These are phyloP conservation scores for Acanthurus lineatus DNA, from an alignment of 2,797 vertebrate genomes.

Conservation along the genomic window DNA sequence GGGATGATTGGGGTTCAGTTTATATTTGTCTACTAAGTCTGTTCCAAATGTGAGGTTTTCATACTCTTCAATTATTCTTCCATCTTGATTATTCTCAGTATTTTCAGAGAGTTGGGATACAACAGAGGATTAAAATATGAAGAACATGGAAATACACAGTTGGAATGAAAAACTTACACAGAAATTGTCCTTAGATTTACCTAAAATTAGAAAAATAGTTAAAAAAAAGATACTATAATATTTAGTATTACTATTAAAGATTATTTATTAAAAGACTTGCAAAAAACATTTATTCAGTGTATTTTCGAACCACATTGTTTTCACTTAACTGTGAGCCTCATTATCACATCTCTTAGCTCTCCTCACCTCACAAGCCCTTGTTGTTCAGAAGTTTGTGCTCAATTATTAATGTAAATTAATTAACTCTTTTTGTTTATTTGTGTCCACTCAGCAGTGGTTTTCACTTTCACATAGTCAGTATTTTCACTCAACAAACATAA, in stretches of 20 bases:
- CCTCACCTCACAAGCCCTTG: constrained; percentile 33
- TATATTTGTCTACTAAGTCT: constrained; percentile 32
- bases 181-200: constrained; percentile 14
- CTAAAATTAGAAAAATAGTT: constrained; percentile 22
- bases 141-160: constrained; percentile 36
- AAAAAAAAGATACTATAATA: constrained; percentile 2
- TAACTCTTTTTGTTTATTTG: constrained; percentile 28
- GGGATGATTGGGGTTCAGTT: constrained; percentile 25
- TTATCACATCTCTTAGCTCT: constrained; percentile 23
- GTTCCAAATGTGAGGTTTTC: constrained; percentile 32
- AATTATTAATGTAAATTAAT: constrained; percentile 8
- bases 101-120: not conserved
- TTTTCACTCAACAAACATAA: constrained; percentile 26
- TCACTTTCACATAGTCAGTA: constrained; percentile 42
- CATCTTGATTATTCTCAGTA: constrained; percentile 1
- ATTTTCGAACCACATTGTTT: constrained; percentile 42
- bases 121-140: not conserved
- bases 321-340: constrained; percentile 47
- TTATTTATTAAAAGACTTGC: constrained; percentile 17
- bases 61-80: constrained; percentile 5
- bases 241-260: constrained; percentile 31
- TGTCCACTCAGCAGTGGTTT: constrained; percentile 39
- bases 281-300: constrained; percentile 39
- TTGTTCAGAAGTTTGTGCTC: constrained; percentile 18
- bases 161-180: constrained; percentile 25